Evolutionary conservation across 2,888 invertebrate genomes (phyloP).

Genomic region (Dermolepida albohirtum): DNA sequence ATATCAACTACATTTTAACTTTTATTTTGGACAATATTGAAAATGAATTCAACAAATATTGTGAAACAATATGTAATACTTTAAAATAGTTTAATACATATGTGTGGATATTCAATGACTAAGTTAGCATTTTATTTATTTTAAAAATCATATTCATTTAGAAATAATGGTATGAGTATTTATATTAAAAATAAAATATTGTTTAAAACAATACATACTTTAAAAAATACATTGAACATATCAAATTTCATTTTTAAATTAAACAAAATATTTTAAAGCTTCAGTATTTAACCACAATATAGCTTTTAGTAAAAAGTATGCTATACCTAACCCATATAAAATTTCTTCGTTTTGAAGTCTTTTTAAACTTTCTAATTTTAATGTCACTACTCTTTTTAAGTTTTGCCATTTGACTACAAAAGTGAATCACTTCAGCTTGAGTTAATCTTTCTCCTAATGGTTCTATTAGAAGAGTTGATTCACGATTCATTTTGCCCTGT

Average conservation of each 20-base stretch:
- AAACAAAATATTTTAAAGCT: constrained; percentile 19
- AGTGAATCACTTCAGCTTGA: constrained; percentile 80
- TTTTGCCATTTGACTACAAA: constrained; percentile 88
- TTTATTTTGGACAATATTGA: constrained; percentile 2
- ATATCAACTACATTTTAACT: too few species aligned
- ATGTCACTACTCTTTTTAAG: constrained; percentile 87
- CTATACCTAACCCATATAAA: constrained; percentile 84
- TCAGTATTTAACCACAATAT: constrained; percentile 80
- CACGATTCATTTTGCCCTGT: constrained; percentile 51
- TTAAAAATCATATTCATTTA: constrained; percentile 21
- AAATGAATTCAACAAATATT: neutral
- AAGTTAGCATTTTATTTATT: constrained; percentile 20
- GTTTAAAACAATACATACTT: neutral
- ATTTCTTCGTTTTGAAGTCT: constrained; percentile 89
- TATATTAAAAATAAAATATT: constrained; percentile 2
- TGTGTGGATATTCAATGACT: neutral
- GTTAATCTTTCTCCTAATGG: constrained; percentile 73
- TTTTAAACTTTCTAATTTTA: constrained; percentile 87
- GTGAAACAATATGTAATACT: neutral
- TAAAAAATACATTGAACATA: constrained; percentile 7
- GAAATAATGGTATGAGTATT: neutral
- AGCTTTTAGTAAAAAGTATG: constrained; percentile 87
- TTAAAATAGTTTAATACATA: constrained; percentile 7
- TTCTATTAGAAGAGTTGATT: constrained; percentile 58
- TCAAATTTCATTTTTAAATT: constrained; percentile 40